These are phyloP conservation scores for Epicauta chinensis DNA, from an alignment of 1,140 invertebrate species.

Conservation along the genomic window DNA sequence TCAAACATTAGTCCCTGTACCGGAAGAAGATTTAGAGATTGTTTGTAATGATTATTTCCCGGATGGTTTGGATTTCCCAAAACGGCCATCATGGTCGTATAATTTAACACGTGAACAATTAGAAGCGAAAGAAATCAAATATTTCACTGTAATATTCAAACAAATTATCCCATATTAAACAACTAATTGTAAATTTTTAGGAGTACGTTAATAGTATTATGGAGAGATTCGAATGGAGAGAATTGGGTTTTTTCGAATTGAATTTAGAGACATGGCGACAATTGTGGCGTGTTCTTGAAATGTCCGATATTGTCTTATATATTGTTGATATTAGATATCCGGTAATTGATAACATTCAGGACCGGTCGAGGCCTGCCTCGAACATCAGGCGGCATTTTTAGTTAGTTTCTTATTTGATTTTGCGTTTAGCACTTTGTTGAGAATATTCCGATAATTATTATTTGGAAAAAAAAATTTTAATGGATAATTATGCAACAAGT, in stretches of 20 bases:
- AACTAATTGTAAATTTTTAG: conserved; percentile 18
- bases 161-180: background rate
- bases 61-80: conserved; percentile 71
- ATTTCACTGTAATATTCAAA: conserved; percentile 57
- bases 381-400: too few relatives aligned
- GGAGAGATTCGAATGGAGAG: conserved; percentile 28
- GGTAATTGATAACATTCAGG: too few relatives aligned
- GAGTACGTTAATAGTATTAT: conserved; percentile 36
- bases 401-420: too few relatives aligned
- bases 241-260: conserved; percentile 60
- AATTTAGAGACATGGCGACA: conserved; percentile 99
- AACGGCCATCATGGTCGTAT: conserved; percentile 74
- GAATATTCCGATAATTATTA: too few relatives aligned
- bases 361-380: too few relatives aligned
- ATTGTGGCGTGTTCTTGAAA: conserved; percentile 95
- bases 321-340: conserved; percentile 71
- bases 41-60: conserved; percentile 64
- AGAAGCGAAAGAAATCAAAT: conserved; percentile 66
- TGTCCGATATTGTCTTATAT: conserved; percentile 91
- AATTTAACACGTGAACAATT: conserved; percentile 62
- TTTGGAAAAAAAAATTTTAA: too few relatives aligned
- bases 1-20: conserved; percentile 48
- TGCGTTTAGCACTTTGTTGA: too few relatives aligned
- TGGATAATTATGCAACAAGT: too few relatives aligned
- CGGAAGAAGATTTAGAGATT: conserved; percentile 61